Evolutionary conservation across 1,140 invertebrate genomes (phyloP), one percentile per base, ranked within the genome.

Genomic region (Neuroterus valhalla): DNA sequence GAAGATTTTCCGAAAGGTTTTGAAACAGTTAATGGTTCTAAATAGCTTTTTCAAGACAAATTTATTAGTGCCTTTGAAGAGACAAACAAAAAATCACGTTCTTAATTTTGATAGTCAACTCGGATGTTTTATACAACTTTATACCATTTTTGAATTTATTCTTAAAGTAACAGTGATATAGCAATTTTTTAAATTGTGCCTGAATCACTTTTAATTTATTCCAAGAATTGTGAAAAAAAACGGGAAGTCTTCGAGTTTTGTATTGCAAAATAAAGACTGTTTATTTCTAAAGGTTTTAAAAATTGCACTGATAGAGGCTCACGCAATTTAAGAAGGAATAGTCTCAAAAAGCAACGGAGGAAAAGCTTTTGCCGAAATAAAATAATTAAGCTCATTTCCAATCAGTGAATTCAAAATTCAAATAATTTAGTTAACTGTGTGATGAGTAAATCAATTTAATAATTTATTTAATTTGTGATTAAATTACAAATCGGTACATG

Each of bases 261-360:
- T 62, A 15, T 31, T n/a, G 31, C 55, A 62, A 62, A 62, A 26
- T 10, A 62, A 62, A 62, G 26, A 62, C 14, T 62, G 31, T 62
- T 62, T 62, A 62, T 62, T 62, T 26, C 26, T 26, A 55, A 21
- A 62, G 15, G 31, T 14, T 52, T 2, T 31, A 62, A 62, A 19
- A 50, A 38, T 26, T 62, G 55, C 14, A n/a, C 31, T 62, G 31
- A 62, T 62, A 62, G 55, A 62, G 55, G 55, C 55, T 62, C 23
- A 23, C 31, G 55, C 55, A 26, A 62, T 26, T 62, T 1, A n/a
- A 31, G 26, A 31, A 38, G 55, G 31, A 38, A 38, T 38, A 38
- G 31, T 38, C 31, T 38, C 3, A 8, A 38, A 8, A 38, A 38
- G 31, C 31, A 38, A 38, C 10, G 31, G 31, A 38, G 5, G 10